Percentiles rank a stretch among this genome's conserved stretches.
Conservation (phyloP, 2,113 vertebrate species). For the Corythornis vintsioides region DNA sequence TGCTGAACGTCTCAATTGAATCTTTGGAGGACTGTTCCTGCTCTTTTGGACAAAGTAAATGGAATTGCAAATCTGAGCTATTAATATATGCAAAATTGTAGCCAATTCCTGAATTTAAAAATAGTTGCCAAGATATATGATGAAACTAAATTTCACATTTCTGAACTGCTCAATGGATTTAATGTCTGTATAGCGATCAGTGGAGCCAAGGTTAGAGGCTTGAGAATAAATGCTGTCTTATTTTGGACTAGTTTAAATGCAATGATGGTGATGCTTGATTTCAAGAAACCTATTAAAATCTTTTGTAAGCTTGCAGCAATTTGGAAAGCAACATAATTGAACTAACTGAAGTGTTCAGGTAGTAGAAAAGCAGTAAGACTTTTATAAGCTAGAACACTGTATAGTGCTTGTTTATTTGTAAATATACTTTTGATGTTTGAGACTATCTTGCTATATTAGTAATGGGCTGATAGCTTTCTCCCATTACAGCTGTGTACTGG, state of each 20-base stretch:
- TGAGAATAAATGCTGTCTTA: background rate
- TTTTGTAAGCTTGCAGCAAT: background rate
- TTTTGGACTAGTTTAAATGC: background rate
- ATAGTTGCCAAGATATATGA: background rate
- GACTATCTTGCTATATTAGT: background rate
- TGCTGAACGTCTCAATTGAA: background rate
- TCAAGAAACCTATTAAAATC: background rate
- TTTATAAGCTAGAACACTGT: background rate
- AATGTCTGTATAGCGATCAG: background rate
- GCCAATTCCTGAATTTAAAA: background rate
- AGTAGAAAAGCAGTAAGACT: background rate
- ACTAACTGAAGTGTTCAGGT: background rate
- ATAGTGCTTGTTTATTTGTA: background rate
- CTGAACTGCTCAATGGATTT: background rate
- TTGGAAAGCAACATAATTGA: background rate
- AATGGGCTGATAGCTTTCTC: background rate
- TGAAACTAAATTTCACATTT: background rate
- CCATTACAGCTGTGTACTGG: background rate
- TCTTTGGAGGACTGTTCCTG: background rate
- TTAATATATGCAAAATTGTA: background rate
- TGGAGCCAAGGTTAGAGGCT: background rate
- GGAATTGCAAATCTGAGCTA: background rate
- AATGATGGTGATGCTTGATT: background rate
- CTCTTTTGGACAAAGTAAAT: background rate
- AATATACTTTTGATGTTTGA: background rate